phyloP scores from a whole-genome alignment of 2,797 vertebrate genomes.

The Salarias fasciatus region DNA sequence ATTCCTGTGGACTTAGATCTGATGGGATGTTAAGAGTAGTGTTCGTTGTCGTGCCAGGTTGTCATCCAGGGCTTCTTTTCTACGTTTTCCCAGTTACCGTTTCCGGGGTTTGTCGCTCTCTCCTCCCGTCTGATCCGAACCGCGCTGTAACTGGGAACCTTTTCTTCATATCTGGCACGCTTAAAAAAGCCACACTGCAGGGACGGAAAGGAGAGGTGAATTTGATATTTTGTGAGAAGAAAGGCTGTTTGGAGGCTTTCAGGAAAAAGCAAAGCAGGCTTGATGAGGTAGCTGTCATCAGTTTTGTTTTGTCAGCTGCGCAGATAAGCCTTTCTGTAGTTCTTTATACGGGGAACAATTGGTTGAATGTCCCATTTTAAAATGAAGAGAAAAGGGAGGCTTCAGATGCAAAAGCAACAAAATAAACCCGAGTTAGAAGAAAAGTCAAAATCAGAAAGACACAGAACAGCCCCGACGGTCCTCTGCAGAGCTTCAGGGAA shows the following conservation, averaged over 20 bases:
- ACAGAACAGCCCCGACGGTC: slow-evolving; percentile 29
- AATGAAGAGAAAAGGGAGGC: slow-evolving; percentile 24
- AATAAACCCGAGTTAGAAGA: slow-evolving; percentile 32
- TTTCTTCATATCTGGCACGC: slow-evolving; percentile 91
- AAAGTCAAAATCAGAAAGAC: slow-evolving; percentile 36
- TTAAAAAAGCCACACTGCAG: slow-evolving; percentile 95
- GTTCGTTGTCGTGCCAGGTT: slow-evolving; percentile 86
- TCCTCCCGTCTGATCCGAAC: slow-evolving; percentile 93
- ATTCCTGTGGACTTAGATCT: slow-evolving; percentile 29
- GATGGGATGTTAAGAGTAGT: slow-evolving; percentile 84
- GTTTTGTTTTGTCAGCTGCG: slow-evolving; percentile 11
- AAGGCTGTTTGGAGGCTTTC: slow-evolving; percentile 13
- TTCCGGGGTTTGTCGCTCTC: slow-evolving; percentile 80
- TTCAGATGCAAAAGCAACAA: slow-evolving; percentile 25
- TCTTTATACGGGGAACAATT: slow-evolving; percentile 32
- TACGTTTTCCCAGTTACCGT: slow-evolving; percentile 74
- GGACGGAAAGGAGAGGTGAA: slow-evolving; percentile 2
- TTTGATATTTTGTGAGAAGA: background rate
- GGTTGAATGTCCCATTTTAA: slow-evolving; percentile 13
- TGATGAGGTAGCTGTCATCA: slow-evolving; percentile 18
- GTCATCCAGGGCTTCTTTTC: slow-evolving; percentile 95
- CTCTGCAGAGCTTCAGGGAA: slow-evolving; percentile 13
- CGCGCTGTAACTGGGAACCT: slow-evolving; percentile 91
- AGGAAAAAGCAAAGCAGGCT: slow-evolving; percentile 29
- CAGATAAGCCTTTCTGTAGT: slow-evolving; percentile 30